phyloP scores from a whole-genome alignment of 2,888 invertebrate genomes.

The Drosophila pullipes region DNA sequence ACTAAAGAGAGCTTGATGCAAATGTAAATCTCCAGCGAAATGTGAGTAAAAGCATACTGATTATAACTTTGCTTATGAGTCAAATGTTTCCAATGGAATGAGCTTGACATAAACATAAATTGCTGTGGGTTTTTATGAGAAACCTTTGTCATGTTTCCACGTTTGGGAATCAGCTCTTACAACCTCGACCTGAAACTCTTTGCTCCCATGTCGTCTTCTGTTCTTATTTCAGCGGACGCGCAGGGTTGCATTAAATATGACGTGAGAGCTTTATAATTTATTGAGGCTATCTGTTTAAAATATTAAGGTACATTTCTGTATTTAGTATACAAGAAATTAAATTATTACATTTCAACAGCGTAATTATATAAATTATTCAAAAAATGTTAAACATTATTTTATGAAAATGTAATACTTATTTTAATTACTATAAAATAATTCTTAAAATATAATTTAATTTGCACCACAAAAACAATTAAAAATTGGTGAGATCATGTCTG shows the following conservation, averaged over 20 bases:
- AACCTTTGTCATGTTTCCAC: not conserved
- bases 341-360: not conserved
- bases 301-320: not conserved
- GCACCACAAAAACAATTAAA: not conserved
- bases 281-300: not conserved
- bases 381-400: not conserved
- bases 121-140: no score
- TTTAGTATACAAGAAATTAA: not conserved
- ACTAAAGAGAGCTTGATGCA: constrained; percentile 7
- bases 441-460: not conserved
- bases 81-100: not conserved
- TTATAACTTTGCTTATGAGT: not conserved
- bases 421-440: not conserved
- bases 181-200: not conserved
- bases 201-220: not conserved
- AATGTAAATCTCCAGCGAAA: not conserved
- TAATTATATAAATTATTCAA: not conserved
- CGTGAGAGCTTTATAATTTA: not conserved
- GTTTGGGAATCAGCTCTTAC: not conserved
- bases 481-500: not conserved
- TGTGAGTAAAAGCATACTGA: not conserved
- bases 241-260: not conserved
- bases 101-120: not conserved
- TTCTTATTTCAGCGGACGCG: not conserved
- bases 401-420: not conserved